Conservation (phyloP, 37 sponge, comb jelly and placozoan species). For the Halichondria panicea region DNA sequence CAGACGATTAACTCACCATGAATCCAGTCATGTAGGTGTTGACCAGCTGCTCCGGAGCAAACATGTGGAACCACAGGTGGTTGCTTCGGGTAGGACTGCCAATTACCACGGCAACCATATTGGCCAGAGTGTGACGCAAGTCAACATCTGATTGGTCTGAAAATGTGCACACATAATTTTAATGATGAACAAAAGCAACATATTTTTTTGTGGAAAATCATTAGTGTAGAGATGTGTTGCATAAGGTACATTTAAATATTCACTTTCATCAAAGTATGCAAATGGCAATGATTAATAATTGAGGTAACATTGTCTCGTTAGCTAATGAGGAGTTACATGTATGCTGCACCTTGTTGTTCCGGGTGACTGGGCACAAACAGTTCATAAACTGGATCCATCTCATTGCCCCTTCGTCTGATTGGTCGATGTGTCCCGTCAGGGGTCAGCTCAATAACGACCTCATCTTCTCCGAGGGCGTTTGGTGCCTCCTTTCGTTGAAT, state of each 20-base stretch:
- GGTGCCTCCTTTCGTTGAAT: constrained; percentile 13
- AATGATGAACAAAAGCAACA: neutral
- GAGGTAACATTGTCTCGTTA: too few species aligned
- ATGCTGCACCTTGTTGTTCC: constrained; percentile 11
- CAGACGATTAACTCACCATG: constrained; percentile 20
- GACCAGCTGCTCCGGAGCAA: constrained; percentile 31
- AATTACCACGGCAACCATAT: constrained; percentile 60
- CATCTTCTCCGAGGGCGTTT: constrained; percentile 37
- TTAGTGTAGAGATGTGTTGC: too few species aligned
- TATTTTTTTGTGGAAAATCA: too few species aligned
- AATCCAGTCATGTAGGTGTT: constrained; percentile 52
- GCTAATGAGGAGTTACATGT: too few species aligned
- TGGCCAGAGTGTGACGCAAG: constrained; percentile 55
- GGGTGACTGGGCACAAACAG: constrained; percentile 38
- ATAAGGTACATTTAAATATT: too few species aligned
- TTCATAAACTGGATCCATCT: constrained; percentile 44
- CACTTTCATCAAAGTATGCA: too few species aligned
- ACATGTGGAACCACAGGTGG: constrained; percentile 68
- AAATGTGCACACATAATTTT: neutral
- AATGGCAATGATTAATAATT: too few species aligned
- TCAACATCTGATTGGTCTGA: constrained; percentile 62
- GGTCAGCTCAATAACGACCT: constrained; percentile 4
- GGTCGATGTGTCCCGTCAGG: constrained; percentile 10
- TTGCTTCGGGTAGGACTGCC: constrained; percentile 40
- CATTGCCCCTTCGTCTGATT: neutral